Evolutionary conservation across 2,797 vertebrate species (phyloP), one percentile per base, ranked within the genome.

Genomic region (Cyprinodon diabolis): DNA sequence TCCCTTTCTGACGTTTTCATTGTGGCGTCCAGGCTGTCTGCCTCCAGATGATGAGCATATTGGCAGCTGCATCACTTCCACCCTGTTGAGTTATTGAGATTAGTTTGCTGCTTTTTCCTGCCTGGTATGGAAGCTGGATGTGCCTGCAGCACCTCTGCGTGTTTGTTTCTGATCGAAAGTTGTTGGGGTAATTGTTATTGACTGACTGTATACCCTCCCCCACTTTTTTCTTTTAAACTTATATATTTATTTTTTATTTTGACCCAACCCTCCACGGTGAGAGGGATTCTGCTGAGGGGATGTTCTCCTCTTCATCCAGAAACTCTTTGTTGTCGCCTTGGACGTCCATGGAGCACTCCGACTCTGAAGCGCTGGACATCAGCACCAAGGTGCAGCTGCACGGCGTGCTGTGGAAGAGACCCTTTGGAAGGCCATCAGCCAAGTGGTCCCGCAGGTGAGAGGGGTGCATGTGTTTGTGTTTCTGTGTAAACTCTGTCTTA

Each of bases 361-460:
- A 99, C 85, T 90, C 94, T 0, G 96, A 98, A 47, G 95, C 92
- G 73, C 82, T 98, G 95, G 97, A 98, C 91, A 96, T 98, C 93
- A 98, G 97, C 94, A 98, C 97, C 90, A 99, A 98, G 90, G 97
- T 99, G 93, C 98, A 99, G 93, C 95, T 98, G 66, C 96, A 97
- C 0, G 98, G 98, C 0, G 96, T 99, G 47, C 95, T 99, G 88
- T 99, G 98, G 98, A 99, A 99, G 91, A 96, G 96, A 92, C 97
- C 98, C 2, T 97, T 99, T 0, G 98, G 96, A 86, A 96, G 96
- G 15, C 95, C 96, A 0, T 98, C 98, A 0, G 95, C 97, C 86
- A 99, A 99, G 82, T 99, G 98, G 98, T 97, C 98, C 78, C 96
- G 96, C 90, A 97, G 98, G 98, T 99, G 77, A 90, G 88, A 47